Base-by-base conservation (phyloP, 2,888 invertebrate genomes). In the Pachliopta kotzebuea region DNA sequence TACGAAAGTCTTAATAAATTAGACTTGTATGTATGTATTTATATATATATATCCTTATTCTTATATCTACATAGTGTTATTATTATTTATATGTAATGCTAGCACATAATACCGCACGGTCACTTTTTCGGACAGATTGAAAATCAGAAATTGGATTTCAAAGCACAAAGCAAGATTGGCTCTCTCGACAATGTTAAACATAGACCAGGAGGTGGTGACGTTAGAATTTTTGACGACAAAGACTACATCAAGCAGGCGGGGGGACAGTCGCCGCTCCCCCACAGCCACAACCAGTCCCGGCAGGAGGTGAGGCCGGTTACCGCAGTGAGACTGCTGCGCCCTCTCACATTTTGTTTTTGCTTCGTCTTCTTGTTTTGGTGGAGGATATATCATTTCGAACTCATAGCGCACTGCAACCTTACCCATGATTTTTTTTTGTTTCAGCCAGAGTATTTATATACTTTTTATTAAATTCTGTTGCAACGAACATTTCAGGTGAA, bases 181-280 rank as follows among this genome's bases (percentile, higher is more conserved):
- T 98, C 98, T 64, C 82, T 97, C 93, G 97, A 97, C 88, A 98
- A 98, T 90, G 94, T 98, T 74, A 96, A 95, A 85, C 96, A 98
- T 93, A 96, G 94, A 92, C 97, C 98, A 65, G 96, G 97, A 75
- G 98, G 98, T 69, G 98, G 98, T 57, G 97, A 97, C 74, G 96
- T 96, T 90, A 98, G 97, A 93, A 98, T 98, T 80, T 97, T 97
- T 86, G 96, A 97, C 84, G 97, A 97, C 90, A 97, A 96, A 92
- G 96, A 96, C 70, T 97, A 97, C 92, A 94, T 97, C 85, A 96
- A 96, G 91, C 96, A 97, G 92, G 93, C 93, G 82, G 93, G 76
- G 66, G 90, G 86, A 24, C 82, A 81, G 62, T 88, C 91, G 23
- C 87, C 91, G 65, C 75, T 85, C 63, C 88, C 88, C 20, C 82